Evolutionary conservation across 2,797 vertebrate genomes (phyloP), one percentile per base, ranked within the genome.

Genomic region (Intellagama lesueurii): DNA sequence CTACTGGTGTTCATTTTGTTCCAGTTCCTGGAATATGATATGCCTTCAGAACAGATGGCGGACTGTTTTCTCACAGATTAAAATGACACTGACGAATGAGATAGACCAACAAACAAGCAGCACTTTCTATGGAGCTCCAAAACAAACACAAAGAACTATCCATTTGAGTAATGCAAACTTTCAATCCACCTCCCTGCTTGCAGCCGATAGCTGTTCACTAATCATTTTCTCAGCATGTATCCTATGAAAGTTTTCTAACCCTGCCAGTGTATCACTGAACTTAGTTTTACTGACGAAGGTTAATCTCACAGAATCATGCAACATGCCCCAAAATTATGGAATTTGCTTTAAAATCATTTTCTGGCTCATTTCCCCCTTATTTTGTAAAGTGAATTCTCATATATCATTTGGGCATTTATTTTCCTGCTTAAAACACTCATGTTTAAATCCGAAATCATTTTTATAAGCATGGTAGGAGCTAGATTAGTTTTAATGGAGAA

Each of bases 21-120:
- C 91, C 52, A 49, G 17, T 94, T 94, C 94, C 92, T 80, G 87
- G 92, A 94, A 93, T 19, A 87, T 73, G 75, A 7, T 81, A 49
- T 66, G 75, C 68, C 47, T 80, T 81, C 16, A 1, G 66, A 47
- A 73, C 49, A 86, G 17, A 86, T 72, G 66, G 30, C 17, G 60
- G 79, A 69, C 87, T 91, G 79, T 76, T 80, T 91, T 88, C 83
- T 86, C 84, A 83, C 72, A 88, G 79, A 88, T 83, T 83, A 86
- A 78, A 86, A 35, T 78, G 64, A 88, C 73, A 82, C 28, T 88
- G 78, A 91, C 83, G 70, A 70, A 80, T 80, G 85, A n/a, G 12
- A 7, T 3, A 24, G 17, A 72, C 64, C 26, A 22, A 30, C 82
- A 60, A 44, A 16, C 73, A 26, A 64, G 16, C 12, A 1, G 30